phyloP scores from a whole-genome alignment of 2,888 invertebrate genomes.

The Dione juno region DNA sequence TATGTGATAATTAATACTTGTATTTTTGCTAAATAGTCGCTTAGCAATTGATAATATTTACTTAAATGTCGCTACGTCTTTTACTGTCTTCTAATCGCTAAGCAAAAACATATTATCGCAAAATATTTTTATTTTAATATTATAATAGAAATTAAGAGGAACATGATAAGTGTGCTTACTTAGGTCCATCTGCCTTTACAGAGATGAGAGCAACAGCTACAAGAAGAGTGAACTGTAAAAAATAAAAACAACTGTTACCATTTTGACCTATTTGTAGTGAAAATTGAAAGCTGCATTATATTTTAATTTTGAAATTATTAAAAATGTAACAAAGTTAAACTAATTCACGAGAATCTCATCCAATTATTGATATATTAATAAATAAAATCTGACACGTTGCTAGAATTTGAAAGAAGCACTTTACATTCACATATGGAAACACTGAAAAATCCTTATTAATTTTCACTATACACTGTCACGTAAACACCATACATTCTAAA shows the following conservation, averaged over 20 bases:
- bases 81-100: slow-evolving; percentile 9
- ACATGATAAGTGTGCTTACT: too few relatives aligned
- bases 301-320: too few relatives aligned
- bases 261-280: not conserved
- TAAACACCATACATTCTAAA: slow-evolving; percentile 55
- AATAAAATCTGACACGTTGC: not conserved
- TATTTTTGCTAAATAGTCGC: not conserved
- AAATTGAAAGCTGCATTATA: too few relatives aligned
- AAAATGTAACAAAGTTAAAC: too few relatives aligned
- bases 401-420: slow-evolving; percentile 31
- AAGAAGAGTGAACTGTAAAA: slow-evolving; percentile 79
- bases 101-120: not conserved
- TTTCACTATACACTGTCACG: slow-evolving; percentile 45
- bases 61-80: not conserved
- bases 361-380: not conserved
- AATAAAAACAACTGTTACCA: slow-evolving; percentile 45
- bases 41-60: slow-evolving; percentile 8
- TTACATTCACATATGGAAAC: slow-evolving; percentile 38
- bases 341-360: not conserved
- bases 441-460: slow-evolving; percentile 35
- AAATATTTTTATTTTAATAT: not conserved
- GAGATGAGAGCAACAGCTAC: slow-evolving; percentile 70
- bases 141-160: not conserved
- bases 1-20: too few relatives aligned
- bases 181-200: slow-evolving; percentile 73